Evolutionary conservation across 2,888 invertebrate species (phyloP), one percentile per base, ranked within the genome.

Genomic region (Dolomedes plantarius): DNA sequence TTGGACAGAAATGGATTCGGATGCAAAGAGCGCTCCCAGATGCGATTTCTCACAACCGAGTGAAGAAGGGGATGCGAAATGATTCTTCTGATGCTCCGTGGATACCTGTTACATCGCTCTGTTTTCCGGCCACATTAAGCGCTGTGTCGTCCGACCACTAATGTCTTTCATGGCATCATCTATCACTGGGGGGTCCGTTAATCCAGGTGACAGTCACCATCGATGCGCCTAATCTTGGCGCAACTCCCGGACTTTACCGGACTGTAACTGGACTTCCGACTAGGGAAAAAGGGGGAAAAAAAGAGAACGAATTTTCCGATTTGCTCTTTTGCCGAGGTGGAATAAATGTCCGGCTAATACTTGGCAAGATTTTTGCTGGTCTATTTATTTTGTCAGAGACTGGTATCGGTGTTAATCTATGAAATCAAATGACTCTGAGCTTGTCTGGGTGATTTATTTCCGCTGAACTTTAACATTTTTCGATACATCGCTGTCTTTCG

Each of bases 151-250:
- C 62, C 41, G 62, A 39, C 27, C 65, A 31, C 78, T 85, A 85
- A 85, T 85, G 85, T 77, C 78, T 85, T 68, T 73, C 28, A 36
- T 0, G 68, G 69, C 78, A 78, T 85, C 85, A 85, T 85, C 73
- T 56, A 85, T 85, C 85, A 83, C 77, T 36, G n/a, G 29, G 65
- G 28, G 29, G 65, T 19, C 72, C 73, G 73, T 68, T 85, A 85
- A 85, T 85, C 85, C 85, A 68, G 13, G 27, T 85, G 85, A 85
- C 85, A 85, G 85, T 68, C 78, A 62, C 73, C 78, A 78, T 50
- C 78, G 73, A 73, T 78, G 78, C 73, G 78, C 73, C 78, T 78
- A 78, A 85, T 78, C 78, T 74, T 85, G 67, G 62, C 36, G 78
- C 71, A 76, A 65, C 75, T 77, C 72, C 36, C 50, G 36, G 50